Conservation (phyloP, 23 tunicate species). For the Ascidia mentula region DNA sequence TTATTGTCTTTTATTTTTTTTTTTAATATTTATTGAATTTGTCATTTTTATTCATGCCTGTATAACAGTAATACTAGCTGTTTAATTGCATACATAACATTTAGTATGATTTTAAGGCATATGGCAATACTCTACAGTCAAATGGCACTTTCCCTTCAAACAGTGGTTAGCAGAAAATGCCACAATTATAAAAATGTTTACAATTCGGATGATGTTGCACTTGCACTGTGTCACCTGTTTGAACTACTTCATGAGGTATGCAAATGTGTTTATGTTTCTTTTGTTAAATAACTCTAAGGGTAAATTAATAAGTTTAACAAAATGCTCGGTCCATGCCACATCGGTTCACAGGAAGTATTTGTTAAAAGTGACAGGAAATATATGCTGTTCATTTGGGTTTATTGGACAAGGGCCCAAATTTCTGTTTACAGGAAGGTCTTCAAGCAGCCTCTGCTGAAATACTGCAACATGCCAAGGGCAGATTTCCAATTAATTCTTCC, state of each 20-base stretch:
- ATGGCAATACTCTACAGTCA: constrained; percentile 67
- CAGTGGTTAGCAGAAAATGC: constrained; percentile 14
- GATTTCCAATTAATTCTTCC: constrained; percentile 42
- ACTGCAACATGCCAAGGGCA: constrained; percentile 31
- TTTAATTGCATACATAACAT: neutral
- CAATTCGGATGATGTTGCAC: constrained; percentile 58
- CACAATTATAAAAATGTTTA: constrained; percentile 32
- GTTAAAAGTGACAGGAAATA: neutral
- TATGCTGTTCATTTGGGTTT: neutral
- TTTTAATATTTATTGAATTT: no score
- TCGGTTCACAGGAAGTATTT: neutral
- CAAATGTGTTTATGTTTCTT: no score
- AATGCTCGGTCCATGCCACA: neutral
- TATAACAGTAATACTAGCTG: no score
- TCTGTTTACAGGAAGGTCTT: constrained; percentile 56
- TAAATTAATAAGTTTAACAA: no score
- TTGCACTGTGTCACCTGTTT: constrained; percentile 56
- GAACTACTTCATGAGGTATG: constrained; percentile 78
- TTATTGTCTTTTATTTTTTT: no score
- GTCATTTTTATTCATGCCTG: no score
- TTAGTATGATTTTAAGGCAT: constrained; percentile 24
- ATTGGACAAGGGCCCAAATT: neutral
- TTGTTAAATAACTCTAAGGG: no score
- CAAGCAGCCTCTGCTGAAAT: constrained; percentile 39
- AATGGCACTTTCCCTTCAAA: constrained; percentile 59